Conservation (phyloP, 2,113 vertebrate genomes). For the Erythrocebus patas region DNA sequence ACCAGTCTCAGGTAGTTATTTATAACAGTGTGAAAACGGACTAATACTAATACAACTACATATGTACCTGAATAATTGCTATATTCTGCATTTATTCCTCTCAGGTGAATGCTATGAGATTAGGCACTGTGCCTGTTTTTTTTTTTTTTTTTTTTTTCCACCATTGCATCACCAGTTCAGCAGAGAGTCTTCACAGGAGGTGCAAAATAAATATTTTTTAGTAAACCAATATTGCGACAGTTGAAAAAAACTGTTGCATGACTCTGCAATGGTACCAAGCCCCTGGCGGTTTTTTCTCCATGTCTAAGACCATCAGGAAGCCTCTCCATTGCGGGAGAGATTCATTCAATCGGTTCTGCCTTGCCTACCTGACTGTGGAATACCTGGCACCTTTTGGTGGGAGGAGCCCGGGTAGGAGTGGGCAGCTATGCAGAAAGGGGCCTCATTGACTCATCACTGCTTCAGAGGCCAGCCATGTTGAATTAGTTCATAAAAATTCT, state of each 20-base stretch:
- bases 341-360: neutral
- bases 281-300: neutral
- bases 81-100: neutral
- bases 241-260: neutral
- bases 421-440: neutral
- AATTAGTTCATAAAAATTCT: neutral
- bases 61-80: neutral
- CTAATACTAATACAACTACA: neutral
- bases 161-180: neutral
- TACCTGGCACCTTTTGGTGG: accelerated
- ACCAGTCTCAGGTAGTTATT: too few species aligned
- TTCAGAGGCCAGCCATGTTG: neutral
- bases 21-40: too few species aligned
- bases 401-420: accelerated
- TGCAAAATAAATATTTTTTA: neutral
- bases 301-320: accelerated
- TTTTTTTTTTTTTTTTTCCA: neutral
- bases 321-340: neutral
- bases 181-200: neutral
- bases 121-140: too few species aligned
- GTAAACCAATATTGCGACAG: neutral
- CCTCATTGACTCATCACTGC: neutral
- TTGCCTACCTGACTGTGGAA: neutral
- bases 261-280: neutral
- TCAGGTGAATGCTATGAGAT: neutral